Conservation (phyloP, 2,113 vertebrate genomes). For the Tachuris rubrigastra region DNA sequence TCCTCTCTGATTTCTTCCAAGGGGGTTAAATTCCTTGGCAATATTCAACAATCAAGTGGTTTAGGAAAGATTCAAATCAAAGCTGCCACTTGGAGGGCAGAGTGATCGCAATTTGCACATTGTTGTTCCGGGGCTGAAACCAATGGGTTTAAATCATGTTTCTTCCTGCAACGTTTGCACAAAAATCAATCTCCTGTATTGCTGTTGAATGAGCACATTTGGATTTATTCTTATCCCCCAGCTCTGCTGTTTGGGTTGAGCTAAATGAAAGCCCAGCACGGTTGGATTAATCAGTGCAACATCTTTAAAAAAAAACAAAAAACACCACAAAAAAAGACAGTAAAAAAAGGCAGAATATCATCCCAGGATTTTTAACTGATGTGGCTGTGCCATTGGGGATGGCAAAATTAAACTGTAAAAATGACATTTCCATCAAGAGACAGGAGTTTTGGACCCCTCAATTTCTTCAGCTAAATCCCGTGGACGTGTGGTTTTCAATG, state of each 20-base stretch:
- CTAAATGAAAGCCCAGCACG: neutral
- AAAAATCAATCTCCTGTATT: neutral
- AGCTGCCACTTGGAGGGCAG: slow-evolving; percentile 11
- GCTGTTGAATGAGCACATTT: neutral
- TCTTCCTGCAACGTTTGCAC: neutral
- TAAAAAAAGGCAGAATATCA: neutral
- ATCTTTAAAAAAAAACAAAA: neutral
- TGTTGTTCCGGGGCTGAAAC: neutral
- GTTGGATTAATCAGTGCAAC: neutral
- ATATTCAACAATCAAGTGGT: slow-evolving; percentile 4
- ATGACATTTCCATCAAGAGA: neutral
- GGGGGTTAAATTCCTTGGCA: slow-evolving; percentile 27
- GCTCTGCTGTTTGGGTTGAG: neutral
- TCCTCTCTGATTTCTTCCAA: slow-evolving; percentile 47
- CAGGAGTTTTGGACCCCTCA: neutral
- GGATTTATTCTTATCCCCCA: neutral
- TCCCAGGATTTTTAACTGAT: neutral
- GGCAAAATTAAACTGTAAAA: neutral
- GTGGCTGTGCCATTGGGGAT: neutral
- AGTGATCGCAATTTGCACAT: neutral
- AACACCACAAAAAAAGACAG: neutral
- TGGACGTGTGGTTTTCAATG: neutral
- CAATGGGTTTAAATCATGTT: neutral
- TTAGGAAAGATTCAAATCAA: slow-evolving; percentile 52
- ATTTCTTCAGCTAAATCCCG: neutral